phyloP scores from a whole-genome alignment of 1,140 invertebrate species.

The Myzus persicae region DNA sequence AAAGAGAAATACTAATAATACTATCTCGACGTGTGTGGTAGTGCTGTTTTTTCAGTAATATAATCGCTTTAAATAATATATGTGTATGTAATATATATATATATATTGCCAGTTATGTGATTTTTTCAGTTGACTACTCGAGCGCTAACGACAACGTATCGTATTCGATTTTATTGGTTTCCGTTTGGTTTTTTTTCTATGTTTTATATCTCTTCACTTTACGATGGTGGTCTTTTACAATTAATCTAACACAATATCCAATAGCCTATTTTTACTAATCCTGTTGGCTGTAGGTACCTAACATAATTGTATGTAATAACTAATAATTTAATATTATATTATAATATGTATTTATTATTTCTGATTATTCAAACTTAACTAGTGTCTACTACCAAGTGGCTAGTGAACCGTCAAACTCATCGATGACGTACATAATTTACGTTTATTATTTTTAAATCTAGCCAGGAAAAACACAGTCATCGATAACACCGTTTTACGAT shows the following conservation, averaged over 20 bases:
- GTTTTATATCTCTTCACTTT: not conserved
- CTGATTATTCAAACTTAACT: not conserved
- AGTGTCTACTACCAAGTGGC: too few relatives aligned
- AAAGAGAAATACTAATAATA: not conserved
- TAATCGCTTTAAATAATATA: too few relatives aligned
- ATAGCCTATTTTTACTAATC: not conserved
- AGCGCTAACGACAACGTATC: not conserved
- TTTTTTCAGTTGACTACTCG: not conserved
- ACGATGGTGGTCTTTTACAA: not conserved
- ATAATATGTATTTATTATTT: not conserved
- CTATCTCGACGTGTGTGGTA: not conserved
- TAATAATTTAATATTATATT: not conserved
- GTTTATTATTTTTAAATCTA: not conserved
- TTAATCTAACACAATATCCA: not conserved
- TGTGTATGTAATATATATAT: not conserved
- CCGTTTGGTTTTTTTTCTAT: not conserved
- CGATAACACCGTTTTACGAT: not conserved
- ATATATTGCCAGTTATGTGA: not conserved
- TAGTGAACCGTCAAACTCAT: not conserved
- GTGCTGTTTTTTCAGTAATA: not conserved
- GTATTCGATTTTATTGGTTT: not conserved
- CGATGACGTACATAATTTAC: not conserved
- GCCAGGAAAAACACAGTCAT: not conserved
- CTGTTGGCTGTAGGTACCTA: not conserved
- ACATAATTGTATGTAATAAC: not conserved